phyloP scores from a whole-genome alignment of 2,797 vertebrate species.

The Leontopithecus rosalia region DNA sequence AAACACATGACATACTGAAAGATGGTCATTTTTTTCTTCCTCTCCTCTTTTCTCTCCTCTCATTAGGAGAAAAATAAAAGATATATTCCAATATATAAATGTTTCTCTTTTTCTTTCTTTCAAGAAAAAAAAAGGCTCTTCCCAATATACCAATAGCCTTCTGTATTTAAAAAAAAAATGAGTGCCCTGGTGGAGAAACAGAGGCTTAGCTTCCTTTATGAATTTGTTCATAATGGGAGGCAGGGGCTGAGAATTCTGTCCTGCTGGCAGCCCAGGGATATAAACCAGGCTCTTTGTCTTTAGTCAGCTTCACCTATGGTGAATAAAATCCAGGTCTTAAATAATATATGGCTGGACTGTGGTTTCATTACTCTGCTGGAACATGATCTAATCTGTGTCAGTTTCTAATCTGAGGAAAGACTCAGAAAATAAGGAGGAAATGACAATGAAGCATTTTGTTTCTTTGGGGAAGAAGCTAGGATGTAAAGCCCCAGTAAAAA shows the following conservation, averaged over 20 bases:
- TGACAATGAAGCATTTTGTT: background rate
- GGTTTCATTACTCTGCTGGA: background rate
- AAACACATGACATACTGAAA: background rate
- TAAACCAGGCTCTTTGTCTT: slow-evolving; percentile 21
- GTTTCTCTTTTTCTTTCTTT: no score
- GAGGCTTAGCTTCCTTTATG: background rate
- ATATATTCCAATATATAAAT: background rate
- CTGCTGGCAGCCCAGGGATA: background rate
- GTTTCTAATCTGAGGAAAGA: slow-evolving; percentile 59
- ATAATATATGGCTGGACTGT: background rate
- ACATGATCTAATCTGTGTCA: slow-evolving; percentile 30
- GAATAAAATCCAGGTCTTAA: slow-evolving; percentile 41
- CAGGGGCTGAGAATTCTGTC: background rate
- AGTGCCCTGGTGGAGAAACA: background rate
- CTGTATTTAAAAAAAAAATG: background rate
- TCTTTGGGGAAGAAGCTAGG: no score
- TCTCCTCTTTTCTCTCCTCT: no score
- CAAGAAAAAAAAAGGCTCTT: no score
- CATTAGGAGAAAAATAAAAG: background rate
- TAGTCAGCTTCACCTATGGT: background rate
- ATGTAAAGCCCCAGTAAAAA: no score
- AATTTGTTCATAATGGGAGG: background rate
- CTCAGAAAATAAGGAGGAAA: slow-evolving; percentile 30
- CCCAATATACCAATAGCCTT: no score
- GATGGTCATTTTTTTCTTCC: background rate